Evolutionary conservation across 1,140 invertebrate genomes (phyloP), one percentile per base, ranked within the genome.

Genomic region (Rhizoglyphus robini): DNA sequence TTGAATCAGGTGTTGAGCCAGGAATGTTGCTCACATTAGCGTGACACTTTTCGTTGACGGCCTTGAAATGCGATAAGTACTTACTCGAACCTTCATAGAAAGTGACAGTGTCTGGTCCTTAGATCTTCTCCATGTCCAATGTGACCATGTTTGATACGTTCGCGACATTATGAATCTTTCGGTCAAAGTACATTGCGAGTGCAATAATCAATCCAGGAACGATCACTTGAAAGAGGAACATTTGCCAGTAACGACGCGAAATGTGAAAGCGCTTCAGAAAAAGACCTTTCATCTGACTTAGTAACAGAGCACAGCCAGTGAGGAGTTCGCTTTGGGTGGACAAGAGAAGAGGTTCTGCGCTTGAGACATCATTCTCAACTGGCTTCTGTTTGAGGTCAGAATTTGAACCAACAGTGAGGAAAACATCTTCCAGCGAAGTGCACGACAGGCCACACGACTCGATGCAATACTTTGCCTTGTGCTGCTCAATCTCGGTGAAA

Each of bases 401-500:
- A n/a, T n/a, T n/a, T n/a, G n/a, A n/a, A n/a, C n/a, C n/a, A n/a
- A n/a, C n/a, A n/a, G n/a, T n/a, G n/a, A n/a, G n/a, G n/a, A n/a
- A n/a, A n/a, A n/a, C n/a, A n/a, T n/a, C n/a, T n/a, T n/a, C n/a
- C n/a, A n/a, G n/a, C n/a, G n/a, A n/a, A n/a, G n/a, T n/a, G n/a
- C n/a, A n/a, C n/a, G n/a, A n/a, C n/a, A n/a, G n/a, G n/a, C n/a
- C n/a, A n/a, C n/a, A n/a, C n/a, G n/a, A n/a, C n/a, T n/a, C n/a
- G n/a, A n/a, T n/a, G n/a, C n/a, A n/a, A n/a, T n/a, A n/a, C n/a
- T n/a, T n/a, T n/a, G 74, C 71, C 67, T 81, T 81, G 8, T 80
- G 74, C 0, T 70, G 65, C 71, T 90, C 87, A 25, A 91, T 71
- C 15, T 79, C 74, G 20, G 78, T 75, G 70, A 91, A 82, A 48